Conservation (phyloP, 2,888 invertebrate genomes). For the Serrognathus titanus region DNA sequence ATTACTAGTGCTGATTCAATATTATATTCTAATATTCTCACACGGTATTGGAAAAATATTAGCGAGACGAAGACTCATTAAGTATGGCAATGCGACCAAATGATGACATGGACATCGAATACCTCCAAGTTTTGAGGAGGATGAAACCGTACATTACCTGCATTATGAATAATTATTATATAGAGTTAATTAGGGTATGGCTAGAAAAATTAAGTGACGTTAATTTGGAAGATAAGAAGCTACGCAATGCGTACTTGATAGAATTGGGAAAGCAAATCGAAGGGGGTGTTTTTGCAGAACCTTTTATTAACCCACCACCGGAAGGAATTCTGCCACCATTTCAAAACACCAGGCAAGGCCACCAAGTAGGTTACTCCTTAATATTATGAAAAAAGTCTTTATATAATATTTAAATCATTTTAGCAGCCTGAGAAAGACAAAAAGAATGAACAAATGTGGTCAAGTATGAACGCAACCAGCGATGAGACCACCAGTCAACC, state of each 20-base stretch:
- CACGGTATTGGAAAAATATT: slow-evolving; percentile 6
- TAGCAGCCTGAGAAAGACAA: neutral
- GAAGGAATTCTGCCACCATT: slow-evolving; percentile 19
- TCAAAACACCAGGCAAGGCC: slow-evolving; percentile 9
- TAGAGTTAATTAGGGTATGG: slow-evolving; percentile 29
- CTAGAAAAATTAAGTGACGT: slow-evolving; percentile 29
- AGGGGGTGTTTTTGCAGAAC: slow-evolving; percentile 27
- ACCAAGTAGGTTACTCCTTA: slow-evolving; percentile 1
- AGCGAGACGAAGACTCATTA: neutral
- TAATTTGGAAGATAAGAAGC: slow-evolving; percentile 21
- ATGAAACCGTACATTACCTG: slow-evolving; percentile 32
- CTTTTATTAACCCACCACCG: slow-evolving; percentile 26
- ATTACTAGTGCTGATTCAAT: slow-evolving; percentile 4
- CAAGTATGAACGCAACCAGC: neutral
- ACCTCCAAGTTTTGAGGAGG: slow-evolving; percentile 25
- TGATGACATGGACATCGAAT: slow-evolving; percentile 28
- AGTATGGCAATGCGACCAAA: slow-evolving; percentile 11
- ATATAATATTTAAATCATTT: neutral
- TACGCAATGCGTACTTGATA: slow-evolving; percentile 27
- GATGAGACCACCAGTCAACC: neutral
- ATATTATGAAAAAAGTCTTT: neutral
- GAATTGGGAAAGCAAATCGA: slow-evolving; percentile 30
- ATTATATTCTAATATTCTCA: slow-evolving; percentile 5
- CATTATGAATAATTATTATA: slow-evolving; percentile 28
- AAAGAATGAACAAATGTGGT: neutral